These are phyloP conservation scores for Neocrepidodera transversa DNA, from an alignment of 2,888 invertebrate genomes.

Conservation along the genomic window DNA sequence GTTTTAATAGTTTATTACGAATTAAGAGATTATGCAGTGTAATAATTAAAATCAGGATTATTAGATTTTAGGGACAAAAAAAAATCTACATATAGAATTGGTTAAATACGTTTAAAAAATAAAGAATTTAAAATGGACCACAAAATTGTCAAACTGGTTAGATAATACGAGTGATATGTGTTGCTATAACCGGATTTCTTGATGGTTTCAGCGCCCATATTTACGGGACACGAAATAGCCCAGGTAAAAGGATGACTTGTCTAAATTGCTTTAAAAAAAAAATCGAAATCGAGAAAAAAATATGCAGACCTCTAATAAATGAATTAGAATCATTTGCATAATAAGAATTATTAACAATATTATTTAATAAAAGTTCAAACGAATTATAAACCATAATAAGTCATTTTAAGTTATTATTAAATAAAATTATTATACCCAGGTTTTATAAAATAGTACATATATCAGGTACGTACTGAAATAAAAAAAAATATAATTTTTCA, in stretches of 20 bases:
- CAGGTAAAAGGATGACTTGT: conserved; percentile 19
- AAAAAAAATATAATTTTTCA: too few relatives aligned
- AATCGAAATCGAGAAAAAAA: background rate
- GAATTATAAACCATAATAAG: too few relatives aligned
- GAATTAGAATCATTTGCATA: background rate
- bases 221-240: conserved; percentile 20
- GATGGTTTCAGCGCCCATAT: conserved; percentile 27
- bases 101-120: conserved; percentile 7
- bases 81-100: too few relatives aligned
- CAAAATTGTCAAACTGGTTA: conserved; percentile 30
- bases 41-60: too few relatives aligned
- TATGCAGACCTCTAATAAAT: conserved; percentile 3
- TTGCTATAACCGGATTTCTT: conserved; percentile 28
- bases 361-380: too few relatives aligned
- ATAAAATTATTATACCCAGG: too few relatives aligned
- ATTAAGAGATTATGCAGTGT: conserved; percentile 8
- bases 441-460: too few relatives aligned
- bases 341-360: too few relatives aligned
- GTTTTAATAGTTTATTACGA: conserved; percentile 12
- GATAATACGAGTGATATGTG: conserved; percentile 28
- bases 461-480: too few relatives aligned
- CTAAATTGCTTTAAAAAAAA: conserved; percentile 7
- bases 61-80: too few relatives aligned
- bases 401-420: too few relatives aligned
- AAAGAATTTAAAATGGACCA: conserved; percentile 27